These are phyloP conservation scores for Eledone cirrhosa DNA, from an alignment of 2,888 invertebrate genomes.

Conservation along the genomic window DNA sequence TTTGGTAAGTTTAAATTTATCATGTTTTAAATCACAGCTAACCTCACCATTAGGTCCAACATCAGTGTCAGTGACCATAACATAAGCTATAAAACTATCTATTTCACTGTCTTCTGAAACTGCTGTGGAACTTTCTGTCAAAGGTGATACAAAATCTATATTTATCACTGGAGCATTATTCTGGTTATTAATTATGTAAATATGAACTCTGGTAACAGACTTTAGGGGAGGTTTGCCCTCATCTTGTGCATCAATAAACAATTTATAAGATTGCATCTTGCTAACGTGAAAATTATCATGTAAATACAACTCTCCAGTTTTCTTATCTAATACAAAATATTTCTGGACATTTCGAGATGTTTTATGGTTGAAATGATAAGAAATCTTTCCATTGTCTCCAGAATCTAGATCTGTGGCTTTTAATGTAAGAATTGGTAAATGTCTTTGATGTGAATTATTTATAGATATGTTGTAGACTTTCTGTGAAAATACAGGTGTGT, in stretches of 20 bases:
- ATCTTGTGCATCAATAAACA: constrained; percentile 10
- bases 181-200: constrained; percentile 80
- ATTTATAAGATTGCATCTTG: background rate
- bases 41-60: too few species aligned
- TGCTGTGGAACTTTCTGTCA: too few species aligned
- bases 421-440: background rate
- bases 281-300: background rate
- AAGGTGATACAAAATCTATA: too few species aligned
- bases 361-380: constrained; percentile 17
- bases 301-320: constrained; percentile 14
- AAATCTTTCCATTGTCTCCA: too few species aligned
- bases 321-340: background rate
- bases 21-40: too few species aligned
- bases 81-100: too few species aligned
- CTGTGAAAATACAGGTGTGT: constrained; percentile 12
- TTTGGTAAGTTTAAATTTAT: too few species aligned
- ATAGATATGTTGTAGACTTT: constrained; percentile 17
- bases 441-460: background rate
- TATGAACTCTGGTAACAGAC: constrained; percentile 41
- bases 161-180: constrained; percentile 87
- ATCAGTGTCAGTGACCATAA: too few species aligned
- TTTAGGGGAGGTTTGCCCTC: background rate
- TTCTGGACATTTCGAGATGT: background rate
- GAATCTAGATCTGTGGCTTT: too few species aligned
- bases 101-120: too few species aligned